Base-by-base conservation (phyloP, 2,113 vertebrate species). In the Notarius quadriscutis region DNA sequence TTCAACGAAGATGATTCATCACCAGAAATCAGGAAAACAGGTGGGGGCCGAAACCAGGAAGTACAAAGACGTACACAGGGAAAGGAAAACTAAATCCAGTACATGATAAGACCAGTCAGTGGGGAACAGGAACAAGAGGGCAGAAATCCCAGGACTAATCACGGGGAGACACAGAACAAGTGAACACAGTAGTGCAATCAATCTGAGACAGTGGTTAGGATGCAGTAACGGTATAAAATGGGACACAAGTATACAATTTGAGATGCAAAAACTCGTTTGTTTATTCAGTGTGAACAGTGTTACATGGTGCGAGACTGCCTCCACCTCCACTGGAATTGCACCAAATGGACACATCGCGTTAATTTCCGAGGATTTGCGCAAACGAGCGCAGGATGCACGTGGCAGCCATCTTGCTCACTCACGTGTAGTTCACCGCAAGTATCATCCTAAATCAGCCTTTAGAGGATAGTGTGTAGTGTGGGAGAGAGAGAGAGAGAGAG, bases 391-490 rank as follows among this genome's bases (percentile, higher is more conserved):
- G 30, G 69, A 22, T 8, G 27, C 34, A 9, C 41, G 75, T 14
- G n/a, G 7, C 6, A 11, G 77, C 51, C 75, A 79, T 79, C 50
- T 27, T 55, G 51, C 1, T 5, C 3, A 55, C 50, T 5, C 25
- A 22, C 4, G 4, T 51, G 7, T 55, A 7, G 51, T 8, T 55
- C 8, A 15, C 77, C 2, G 27, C 9, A 1, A 10, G 78, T 60
- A 12, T 41, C 41, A 41, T 41, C 41, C 41, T 58, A 41, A 81
- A 81, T 60, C 78, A 81, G 27, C n/a, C 78, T 79, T 7, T 41
- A 67, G 62, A 81, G 85, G 41, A n/a, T 22, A 90, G 90, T 81
- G 88, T 78, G 79, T 86, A 89, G 86, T 89, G 92, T 87, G 90
- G 92, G 89, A 83, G 89, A 25, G 48, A 69, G 91, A 69, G 91